Evolutionary conservation across 2,113 vertebrate species (phyloP).

Genomic region (Phrynosoma blainvillii): DNA sequence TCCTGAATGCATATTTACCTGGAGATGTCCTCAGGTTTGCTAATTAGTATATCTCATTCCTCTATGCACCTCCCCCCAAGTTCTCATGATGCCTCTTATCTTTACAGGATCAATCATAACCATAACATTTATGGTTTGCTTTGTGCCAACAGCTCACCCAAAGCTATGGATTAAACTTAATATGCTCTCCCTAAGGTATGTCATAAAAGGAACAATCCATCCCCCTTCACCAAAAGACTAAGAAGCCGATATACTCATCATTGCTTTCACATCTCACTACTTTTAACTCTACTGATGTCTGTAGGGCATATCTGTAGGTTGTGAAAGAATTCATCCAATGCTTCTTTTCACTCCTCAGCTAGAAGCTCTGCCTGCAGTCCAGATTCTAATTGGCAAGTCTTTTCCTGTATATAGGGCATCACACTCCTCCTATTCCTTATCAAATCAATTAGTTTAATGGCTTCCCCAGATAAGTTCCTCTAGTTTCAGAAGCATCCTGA

Average conservation of each 20-base stretch:
- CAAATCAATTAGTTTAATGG: background rate
- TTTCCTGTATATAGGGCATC: background rate
- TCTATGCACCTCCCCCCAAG: constrained; percentile 16
- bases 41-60: background rate
- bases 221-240: constrained; percentile 10
- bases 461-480: background rate
- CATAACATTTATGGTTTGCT: constrained; percentile 2
- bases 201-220: constrained; percentile 36
- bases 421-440: background rate
- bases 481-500: background rate
- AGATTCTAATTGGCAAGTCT: background rate
- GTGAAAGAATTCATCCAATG: constrained; percentile 13
- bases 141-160: constrained; percentile 31
- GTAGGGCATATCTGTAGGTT: constrained; percentile 17
- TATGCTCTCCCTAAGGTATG: constrained; percentile 54
- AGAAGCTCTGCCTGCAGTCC: constrained; percentile 17
- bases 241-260: constrained; percentile 35
- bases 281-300: background rate
- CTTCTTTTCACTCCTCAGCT: background rate
- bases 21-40: background rate
- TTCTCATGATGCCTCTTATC: background rate
- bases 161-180: constrained; percentile 34
- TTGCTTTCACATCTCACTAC: constrained; percentile 53
- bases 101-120: constrained; percentile 24
- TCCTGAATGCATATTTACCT: background rate